A percentile compares a stretch with the other conserved stretches of the same genome.
phyloP scores from a whole-genome alignment of 2,888 invertebrate species.

The Perizoma affinitatum region DNA sequence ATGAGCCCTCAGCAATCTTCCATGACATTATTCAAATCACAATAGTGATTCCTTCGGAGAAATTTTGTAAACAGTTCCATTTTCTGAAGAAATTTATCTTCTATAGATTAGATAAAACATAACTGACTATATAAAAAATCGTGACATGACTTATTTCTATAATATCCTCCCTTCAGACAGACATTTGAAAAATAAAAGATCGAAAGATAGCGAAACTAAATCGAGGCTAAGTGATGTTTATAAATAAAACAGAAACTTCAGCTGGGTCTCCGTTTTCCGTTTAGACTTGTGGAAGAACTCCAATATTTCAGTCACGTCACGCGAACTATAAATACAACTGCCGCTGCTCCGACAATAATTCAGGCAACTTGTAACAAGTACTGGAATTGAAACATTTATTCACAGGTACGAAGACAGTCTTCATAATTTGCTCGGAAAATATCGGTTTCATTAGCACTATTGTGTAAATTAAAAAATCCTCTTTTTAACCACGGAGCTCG shows the following conservation, averaged over 20 bases:
- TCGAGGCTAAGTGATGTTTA: no score
- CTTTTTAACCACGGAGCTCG: no score
- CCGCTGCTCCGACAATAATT: slow-evolving; percentile 51
- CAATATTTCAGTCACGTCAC: slow-evolving; percentile 56
- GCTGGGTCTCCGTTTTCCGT: slow-evolving; percentile 26
- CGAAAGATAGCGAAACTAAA: no score
- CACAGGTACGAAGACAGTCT: slow-evolving; percentile 14
- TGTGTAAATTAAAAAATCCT: neutral
- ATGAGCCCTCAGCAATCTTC: slow-evolving; percentile 34
- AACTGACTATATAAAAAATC: no score
- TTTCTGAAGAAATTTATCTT: no score
- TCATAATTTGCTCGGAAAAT: slow-evolving; percentile 1
- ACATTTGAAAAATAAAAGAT: no score
- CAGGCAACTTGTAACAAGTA: slow-evolving; percentile 52
- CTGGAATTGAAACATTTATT: slow-evolving; percentile 46
- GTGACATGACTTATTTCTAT: no score
- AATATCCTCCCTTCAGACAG: no score
- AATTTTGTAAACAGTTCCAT: slow-evolving; percentile 5
- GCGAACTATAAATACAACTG: slow-evolving; percentile 52
- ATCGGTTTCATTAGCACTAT: neutral
- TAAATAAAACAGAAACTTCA: no score
- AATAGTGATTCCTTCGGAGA: slow-evolving; percentile 12
- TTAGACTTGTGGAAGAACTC: slow-evolving; percentile 36
- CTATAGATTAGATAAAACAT: no score
- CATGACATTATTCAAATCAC: slow-evolving; percentile 22